Evolutionary conservation across 2,797 vertebrate species (phyloP).

Genomic region (Argyrosomus regius): DNA sequence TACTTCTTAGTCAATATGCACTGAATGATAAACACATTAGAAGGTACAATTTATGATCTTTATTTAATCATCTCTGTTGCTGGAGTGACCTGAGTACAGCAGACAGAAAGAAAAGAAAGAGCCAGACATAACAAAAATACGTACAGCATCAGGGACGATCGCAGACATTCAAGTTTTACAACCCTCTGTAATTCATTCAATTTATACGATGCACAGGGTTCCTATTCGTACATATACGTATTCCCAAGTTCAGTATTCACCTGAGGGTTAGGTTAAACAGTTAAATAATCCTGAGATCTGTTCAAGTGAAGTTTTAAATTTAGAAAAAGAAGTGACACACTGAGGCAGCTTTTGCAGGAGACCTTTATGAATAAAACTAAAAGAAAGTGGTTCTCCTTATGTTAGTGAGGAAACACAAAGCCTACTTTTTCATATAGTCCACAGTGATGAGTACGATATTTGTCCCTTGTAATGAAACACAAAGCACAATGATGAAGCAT

Average conservation of each 20-base stretch:
- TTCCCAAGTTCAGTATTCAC: background rate
- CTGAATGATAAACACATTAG: background rate
- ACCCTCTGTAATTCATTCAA: background rate
- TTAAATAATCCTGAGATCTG: background rate
- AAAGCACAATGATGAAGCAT: constrained; percentile 6
- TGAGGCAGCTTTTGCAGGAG: constrained; percentile 5
- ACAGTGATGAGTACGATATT: background rate
- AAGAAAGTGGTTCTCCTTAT: background rate
- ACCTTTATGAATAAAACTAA: background rate
- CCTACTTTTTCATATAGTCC: background rate
- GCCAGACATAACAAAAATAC: background rate
- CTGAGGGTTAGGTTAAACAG: background rate
- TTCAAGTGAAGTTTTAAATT: background rate
- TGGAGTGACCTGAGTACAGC: background rate
- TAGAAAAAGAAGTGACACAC: background rate
- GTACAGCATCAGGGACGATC: background rate
- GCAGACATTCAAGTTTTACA: background rate
- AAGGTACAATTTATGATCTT: background rate
- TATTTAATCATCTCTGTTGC: background rate
- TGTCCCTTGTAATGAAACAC: background rate
- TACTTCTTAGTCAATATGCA: background rate
- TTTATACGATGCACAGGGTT: background rate
- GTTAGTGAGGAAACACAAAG: background rate
- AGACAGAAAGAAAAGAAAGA: background rate
- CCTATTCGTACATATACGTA: too few relatives aligned